These are phyloP conservation scores for Heliopora coerulea DNA, from an alignment of 92 coral and sea anemone species.

Conservation along the genomic window DNA sequence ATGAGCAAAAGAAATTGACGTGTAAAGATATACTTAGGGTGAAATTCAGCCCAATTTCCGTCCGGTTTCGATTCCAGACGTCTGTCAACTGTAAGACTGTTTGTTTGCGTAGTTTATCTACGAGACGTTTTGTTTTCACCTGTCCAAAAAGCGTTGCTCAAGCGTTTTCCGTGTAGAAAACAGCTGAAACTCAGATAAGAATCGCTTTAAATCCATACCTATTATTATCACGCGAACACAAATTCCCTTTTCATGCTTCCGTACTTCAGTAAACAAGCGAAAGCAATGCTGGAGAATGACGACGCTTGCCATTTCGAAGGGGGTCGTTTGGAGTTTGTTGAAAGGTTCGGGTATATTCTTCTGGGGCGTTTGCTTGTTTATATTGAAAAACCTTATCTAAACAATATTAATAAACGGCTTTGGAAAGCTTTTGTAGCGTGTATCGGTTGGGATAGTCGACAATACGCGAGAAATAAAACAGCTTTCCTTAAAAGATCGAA, in stretches of 20 bases:
- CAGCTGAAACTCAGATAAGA: slow-evolving; percentile 41
- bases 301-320: too few species aligned
- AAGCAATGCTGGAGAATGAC: too few species aligned
- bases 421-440: slow-evolving; percentile 38
- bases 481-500: neutral
- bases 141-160: slow-evolving; percentile 34
- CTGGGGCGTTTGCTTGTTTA: slow-evolving; percentile 20
- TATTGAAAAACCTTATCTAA: slow-evolving; percentile 44
- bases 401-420: slow-evolving; percentile 41
- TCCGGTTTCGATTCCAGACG: slow-evolving; percentile 2
- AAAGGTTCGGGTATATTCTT: slow-evolving; percentile 11
- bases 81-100: neutral
- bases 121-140: slow-evolving; percentile 37
- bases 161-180: slow-evolving; percentile 31
- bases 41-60: neutral
- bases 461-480: neutral
- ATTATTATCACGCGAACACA: neutral
- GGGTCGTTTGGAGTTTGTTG: slow-evolving; percentile 12
- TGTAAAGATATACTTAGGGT: neutral
- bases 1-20: neutral
- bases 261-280: too few species aligned
- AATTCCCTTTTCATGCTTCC: too few species aligned
- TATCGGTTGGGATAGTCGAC: slow-evolving; percentile 27
- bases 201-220: slow-evolving; percentile 19
- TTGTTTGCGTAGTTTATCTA: slow-evolving; percentile 37